phyloP scores from a whole-genome alignment of 2,888 invertebrate genomes.

The Pocota personata region DNA sequence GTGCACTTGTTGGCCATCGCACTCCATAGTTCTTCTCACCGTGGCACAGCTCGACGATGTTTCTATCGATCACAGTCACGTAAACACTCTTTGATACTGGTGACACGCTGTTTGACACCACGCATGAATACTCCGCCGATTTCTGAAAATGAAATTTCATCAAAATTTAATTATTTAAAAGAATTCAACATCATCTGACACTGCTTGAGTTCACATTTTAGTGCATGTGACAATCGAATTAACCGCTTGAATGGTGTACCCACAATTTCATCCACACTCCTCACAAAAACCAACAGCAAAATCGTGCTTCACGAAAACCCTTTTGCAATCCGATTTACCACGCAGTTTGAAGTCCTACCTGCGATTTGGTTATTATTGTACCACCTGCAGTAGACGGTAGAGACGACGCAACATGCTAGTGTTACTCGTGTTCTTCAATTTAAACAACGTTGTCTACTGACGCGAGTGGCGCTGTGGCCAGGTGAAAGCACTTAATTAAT shows the following conservation, averaged over 20 bases:
- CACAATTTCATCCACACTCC: conserved; percentile 4
- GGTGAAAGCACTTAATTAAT: conserved; percentile 57
- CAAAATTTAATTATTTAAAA: conserved; percentile 19
- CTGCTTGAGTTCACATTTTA: conserved; percentile 6
- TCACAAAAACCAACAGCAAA: conserved; percentile 9
- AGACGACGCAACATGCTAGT: conserved; percentile 11
- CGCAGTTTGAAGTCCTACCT: background rate
- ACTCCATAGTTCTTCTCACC: conserved; percentile 85
- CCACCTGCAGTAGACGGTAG: background rate
- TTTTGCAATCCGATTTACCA: conserved; percentile 14
- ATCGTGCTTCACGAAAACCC: background rate
- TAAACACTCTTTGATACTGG: conserved; percentile 86
- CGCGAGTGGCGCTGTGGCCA: background rate
- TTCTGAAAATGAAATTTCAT: conserved; percentile 84
- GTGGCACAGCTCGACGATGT: conserved; percentile 85
- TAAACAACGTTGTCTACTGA: background rate
- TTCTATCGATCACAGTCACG: conserved; percentile 86
- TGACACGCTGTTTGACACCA: conserved; percentile 85
- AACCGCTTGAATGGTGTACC: conserved; percentile 25
- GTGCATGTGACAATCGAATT: conserved; percentile 34
- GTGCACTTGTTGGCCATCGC: conserved; percentile 88
- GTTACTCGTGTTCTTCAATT: conserved; percentile 4
- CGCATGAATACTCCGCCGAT: conserved; percentile 90
- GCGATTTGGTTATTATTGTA: conserved; percentile 9
- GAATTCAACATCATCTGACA: conserved; percentile 8